Conservation (phyloP, 2,888 invertebrate species). For the Polymixis flavicincta region DNA sequence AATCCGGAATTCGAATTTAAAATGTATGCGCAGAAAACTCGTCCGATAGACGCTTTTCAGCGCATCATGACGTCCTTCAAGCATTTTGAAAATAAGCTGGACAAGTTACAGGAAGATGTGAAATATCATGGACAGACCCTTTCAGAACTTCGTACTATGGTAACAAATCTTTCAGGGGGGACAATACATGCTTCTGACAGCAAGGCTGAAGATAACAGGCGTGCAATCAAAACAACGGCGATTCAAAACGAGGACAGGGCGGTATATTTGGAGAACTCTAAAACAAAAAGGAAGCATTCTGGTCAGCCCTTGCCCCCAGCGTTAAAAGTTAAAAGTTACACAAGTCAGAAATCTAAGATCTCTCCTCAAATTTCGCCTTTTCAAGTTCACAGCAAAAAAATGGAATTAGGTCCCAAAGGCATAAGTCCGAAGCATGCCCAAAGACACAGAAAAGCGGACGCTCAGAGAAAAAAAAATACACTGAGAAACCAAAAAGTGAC, state of each 20-base stretch:
- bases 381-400: conserved; percentile 46
- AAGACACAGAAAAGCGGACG: conserved; percentile 71
- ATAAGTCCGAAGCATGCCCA: conserved; percentile 46
- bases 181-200: conserved; percentile 62
- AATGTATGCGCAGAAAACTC: conserved; percentile 70
- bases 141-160: conserved; percentile 76
- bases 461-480: conserved; percentile 70
- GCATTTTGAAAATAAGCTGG: conserved; percentile 81
- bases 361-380: conserved; percentile 50
- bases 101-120: conserved; percentile 81
- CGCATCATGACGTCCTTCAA: conserved; percentile 76
- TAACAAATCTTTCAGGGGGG: conserved; percentile 73
- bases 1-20: conserved; percentile 16
- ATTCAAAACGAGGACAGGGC: conserved; percentile 69
- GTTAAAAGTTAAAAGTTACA: conserved; percentile 69
- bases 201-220: conserved; percentile 62
- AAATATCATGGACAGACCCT: conserved; percentile 79
- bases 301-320: conserved; percentile 67
- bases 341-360: conserved; percentile 60
- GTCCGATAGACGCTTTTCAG: conserved; percentile 74
- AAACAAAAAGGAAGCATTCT: conserved; percentile 66
- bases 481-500: conserved; percentile 66
- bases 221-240: conserved; percentile 66
- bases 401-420: conserved; percentile 55
- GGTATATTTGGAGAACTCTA: conserved; percentile 51